phyloP scores from a whole-genome alignment of 2,113 vertebrate genomes.

The Orthochromis indermauri region DNA sequence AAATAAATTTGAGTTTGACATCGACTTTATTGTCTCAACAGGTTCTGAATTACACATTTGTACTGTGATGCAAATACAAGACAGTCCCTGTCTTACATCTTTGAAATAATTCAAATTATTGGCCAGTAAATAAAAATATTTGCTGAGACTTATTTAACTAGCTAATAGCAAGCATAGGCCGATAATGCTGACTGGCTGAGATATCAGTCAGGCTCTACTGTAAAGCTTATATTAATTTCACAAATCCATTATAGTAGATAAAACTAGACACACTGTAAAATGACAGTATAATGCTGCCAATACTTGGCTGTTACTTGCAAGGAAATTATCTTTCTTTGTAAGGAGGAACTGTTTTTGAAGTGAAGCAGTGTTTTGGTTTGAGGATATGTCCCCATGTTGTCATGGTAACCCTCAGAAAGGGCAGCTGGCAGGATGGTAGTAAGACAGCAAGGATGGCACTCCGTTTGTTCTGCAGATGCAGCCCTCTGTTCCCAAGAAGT shows the following conservation, averaged over 20 bases:
- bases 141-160: background rate
- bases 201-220: background rate
- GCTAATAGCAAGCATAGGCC: background rate
- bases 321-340: background rate
- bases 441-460: slow-evolving; percentile 22
- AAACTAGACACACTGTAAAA: background rate
- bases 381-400: slow-evolving; percentile 34
- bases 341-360: background rate
- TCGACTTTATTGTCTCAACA: background rate
- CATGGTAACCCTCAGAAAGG: slow-evolving; percentile 49
- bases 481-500: slow-evolving; percentile 49
- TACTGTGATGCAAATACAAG: background rate
- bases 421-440: slow-evolving; percentile 45
- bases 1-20: background rate
- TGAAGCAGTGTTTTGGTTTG: slow-evolving; percentile 14
- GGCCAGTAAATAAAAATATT: background rate
- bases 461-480: slow-evolving; percentile 59
- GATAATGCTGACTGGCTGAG: background rate
- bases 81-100: background rate
- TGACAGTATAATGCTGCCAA: background rate
- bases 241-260: background rate
- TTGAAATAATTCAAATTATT: background rate
- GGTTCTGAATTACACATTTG: background rate
- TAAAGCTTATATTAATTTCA: background rate
- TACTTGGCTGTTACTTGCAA: background rate